Evolutionary conservation across 2,797 vertebrate genomes (phyloP), one percentile per base, ranked within the genome.

Genomic region (Prionace glauca): DNA sequence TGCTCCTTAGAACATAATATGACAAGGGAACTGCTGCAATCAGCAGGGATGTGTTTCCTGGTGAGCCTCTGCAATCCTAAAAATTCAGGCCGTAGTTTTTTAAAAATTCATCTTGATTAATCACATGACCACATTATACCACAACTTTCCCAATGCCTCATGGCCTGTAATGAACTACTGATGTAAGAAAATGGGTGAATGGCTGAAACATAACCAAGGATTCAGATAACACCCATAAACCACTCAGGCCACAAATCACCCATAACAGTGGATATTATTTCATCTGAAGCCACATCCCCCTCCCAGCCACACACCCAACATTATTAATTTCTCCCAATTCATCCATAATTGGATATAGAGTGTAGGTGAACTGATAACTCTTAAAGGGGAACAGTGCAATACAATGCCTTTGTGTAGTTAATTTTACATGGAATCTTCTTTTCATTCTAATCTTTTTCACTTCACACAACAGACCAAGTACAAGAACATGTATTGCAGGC

Each of bases 311-410:
- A n/a, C 18, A 77, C 32, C 88, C 18, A 41, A 36, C 8, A 12
- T 20, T 69, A 92, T 36, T 67, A 92, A 92, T 36, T 65, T 41
- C 20, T 69, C 65, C n/a, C 56, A 69, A 41, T 69, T n/a, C 36
- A 92, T 20, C 20, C 1, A 41, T 69, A 84, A 84, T 45, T 84
- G 41, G 36, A 81, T 11, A 67, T 36, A 92, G 5, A 92, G 67
- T 36, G 18, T 41, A 41, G 41, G 36, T 41, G 65, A 41, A 22
- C 14, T 69, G 65, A 69, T 69, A 67, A 67, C 62, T 92, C 60
- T 36, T 92, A 91, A 22, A 32, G 50, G 87, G 87, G 87, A n/a
- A 90, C 56, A 62, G 32, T 92, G 41, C n/a, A 92, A 92, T 92
- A 65, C 10, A n/a, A 24, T 92, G 65, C 65, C 65, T 67, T 92